Conservation (phyloP, 2,797 vertebrate species). For the Cossypha heuglini region DNA sequence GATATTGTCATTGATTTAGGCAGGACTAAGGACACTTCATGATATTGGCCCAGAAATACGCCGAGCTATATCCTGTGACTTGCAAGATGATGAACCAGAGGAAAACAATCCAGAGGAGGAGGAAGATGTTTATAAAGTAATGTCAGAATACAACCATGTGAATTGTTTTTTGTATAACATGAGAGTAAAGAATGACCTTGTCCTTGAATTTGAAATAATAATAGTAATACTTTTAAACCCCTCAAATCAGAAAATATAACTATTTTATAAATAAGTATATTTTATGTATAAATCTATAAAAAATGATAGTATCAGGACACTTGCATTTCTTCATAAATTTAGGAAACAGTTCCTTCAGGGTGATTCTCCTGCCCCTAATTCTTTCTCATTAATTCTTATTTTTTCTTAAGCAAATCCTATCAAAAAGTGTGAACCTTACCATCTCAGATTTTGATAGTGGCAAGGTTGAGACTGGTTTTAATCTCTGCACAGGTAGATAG, state of each 20-base stretch:
- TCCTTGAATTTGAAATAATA: not conserved
- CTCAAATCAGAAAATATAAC: not conserved
- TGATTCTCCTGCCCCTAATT: not conserved
- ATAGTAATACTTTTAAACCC: not conserved
- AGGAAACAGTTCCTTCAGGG: not conserved
- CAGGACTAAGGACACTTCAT: conserved; percentile 98
- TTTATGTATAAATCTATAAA: not conserved
- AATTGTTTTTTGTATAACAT: conserved; percentile 14
- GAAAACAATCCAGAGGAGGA: conserved; percentile 95
- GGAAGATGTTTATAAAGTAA: conserved; percentile 99
- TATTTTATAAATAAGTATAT: not conserved
- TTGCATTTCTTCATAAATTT: not conserved
- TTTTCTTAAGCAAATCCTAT: not conserved
- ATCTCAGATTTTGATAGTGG: not conserved
- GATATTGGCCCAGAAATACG: conserved; percentile 99
- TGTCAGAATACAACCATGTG: conserved; percentile 52
- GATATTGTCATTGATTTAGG: conserved; percentile 89
- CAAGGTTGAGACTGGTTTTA: not conserved
- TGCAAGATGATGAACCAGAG: conserved; percentile 98
- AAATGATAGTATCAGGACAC: not conserved
- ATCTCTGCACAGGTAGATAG: not conserved
- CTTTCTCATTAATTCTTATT: not conserved
- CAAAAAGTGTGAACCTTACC: not conserved
- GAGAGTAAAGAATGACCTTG: not conserved
- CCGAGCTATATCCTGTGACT: conserved; percentile 98